A percentile compares a stretch with the other conserved stretches of the same genome.
Conservation (phyloP, 1,140 invertebrate genomes). For the Steinernema khuongi region DNA sequence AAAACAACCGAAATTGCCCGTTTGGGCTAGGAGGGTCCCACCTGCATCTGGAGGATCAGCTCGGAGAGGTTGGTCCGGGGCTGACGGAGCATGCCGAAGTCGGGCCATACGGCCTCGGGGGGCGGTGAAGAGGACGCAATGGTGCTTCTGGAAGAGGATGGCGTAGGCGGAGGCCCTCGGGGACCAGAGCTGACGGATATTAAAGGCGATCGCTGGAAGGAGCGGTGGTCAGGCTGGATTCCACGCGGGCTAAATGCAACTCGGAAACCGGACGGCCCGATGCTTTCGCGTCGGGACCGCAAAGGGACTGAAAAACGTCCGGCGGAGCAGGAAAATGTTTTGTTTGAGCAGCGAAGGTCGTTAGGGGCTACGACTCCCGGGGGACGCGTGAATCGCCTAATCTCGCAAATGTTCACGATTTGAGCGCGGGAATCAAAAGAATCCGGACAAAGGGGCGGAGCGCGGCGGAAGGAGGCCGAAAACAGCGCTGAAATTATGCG, state of each 20-base stretch:
- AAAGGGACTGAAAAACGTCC: not conserved
- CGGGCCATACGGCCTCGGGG: not conserved
- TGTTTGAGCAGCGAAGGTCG: not conserved
- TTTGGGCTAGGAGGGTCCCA: no score
- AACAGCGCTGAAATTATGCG: no score
- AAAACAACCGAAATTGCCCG: no score
- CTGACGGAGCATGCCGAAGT: not conserved
- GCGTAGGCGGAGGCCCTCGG: no score
- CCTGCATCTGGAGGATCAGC: not conserved
- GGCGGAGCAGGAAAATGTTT: no score
- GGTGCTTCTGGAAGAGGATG: no score
- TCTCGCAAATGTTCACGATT: constrained; percentile 7
- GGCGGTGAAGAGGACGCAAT: not conserved
- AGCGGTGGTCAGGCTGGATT: not conserved
- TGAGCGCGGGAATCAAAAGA: no score
- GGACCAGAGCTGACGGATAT: no score
- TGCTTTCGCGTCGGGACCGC: not conserved
- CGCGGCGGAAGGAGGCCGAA: no score
- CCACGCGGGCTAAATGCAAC: not conserved
- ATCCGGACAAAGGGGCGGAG: no score
- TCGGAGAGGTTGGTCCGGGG: not conserved
- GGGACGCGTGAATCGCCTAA: not conserved
- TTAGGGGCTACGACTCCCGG: not conserved
- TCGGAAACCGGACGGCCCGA: not conserved
- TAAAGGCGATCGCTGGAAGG: no score